Percentiles rank a stretch among this genome's conserved stretches.
Conservation (phyloP, 2,113 vertebrate species). For the Oryzias javanicus region DNA sequence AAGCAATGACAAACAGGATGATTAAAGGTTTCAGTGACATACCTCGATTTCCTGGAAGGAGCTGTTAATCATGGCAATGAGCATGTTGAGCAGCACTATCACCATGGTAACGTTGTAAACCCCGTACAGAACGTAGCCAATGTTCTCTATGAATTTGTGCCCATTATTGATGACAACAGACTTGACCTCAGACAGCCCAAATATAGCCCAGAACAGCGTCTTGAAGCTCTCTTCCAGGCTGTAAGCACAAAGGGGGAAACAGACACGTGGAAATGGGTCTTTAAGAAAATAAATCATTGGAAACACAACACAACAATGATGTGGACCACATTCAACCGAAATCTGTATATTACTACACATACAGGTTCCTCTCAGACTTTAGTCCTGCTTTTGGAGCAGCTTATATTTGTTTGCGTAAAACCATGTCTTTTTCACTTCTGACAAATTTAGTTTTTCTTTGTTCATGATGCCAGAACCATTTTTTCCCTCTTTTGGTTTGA, state of each 20-base stretch:
- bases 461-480: too few relatives aligned
- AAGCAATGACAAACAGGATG: neutral
- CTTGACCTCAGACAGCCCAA: conserved; percentile 97
- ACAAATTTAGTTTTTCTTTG: too few relatives aligned
- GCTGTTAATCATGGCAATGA: conserved; percentile 99
- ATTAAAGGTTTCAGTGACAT: conserved; percentile 23
- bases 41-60: conserved; percentile 99
- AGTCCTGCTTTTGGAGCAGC: too few relatives aligned
- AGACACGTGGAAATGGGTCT: too few relatives aligned
- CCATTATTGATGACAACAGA: conserved; percentile 96
- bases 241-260: conserved; percentile 2
- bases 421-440: too few relatives aligned
- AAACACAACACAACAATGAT: too few relatives aligned
- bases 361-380: too few relatives aligned
- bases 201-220: conserved; percentile 99
- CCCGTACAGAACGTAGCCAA: conserved; percentile 95
- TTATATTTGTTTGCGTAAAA: too few relatives aligned
- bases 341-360: too few relatives aligned
- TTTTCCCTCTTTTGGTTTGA: too few relatives aligned
- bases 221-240: conserved; percentile 99
- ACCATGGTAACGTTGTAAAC: conserved; percentile 99
- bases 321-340: too few relatives aligned
- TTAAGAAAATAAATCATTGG: too few relatives aligned
- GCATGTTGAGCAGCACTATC: conserved; percentile 97
- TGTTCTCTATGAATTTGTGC: conserved; percentile 99